Percentiles rank a stretch among this genome's conserved stretches.
phyloP scores from a whole-genome alignment of 1,140 invertebrate genomes.

The Popillia japonica region DNA sequence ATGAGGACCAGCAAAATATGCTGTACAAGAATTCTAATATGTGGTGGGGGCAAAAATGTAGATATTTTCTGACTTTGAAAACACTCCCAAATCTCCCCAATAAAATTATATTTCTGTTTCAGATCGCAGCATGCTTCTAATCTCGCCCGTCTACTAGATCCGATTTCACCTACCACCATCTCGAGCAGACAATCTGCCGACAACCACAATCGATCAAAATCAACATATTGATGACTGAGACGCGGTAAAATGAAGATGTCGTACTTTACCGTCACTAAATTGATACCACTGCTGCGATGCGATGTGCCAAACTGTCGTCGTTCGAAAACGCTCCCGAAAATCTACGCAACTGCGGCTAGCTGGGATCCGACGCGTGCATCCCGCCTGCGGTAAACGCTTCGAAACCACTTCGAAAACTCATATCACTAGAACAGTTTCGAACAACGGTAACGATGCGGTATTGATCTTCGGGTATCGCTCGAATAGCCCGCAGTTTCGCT shows the following conservation, averaged over 20 bases:
- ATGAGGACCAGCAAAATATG: no score
- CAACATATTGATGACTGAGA: not conserved
- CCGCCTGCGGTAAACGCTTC: constrained; percentile 41
- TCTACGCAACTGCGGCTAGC: constrained; percentile 35
- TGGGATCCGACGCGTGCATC: constrained; percentile 45
- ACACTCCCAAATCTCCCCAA: no score
- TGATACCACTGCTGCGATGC: constrained; percentile 37
- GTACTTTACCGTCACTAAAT: not conserved
- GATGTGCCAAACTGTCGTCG: constrained; percentile 34
- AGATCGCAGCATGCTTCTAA: not conserved
- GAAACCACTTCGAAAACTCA: not conserved
- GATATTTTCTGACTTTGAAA: no score
- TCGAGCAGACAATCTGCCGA: not conserved
- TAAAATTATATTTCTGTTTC: not conserved
- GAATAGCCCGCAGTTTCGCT: no score
- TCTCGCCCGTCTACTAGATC: not conserved
- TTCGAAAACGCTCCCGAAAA: constrained; percentile 42
- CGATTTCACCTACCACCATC: not conserved
- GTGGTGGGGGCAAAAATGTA: no score
- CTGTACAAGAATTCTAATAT: no score
- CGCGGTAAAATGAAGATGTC: not conserved
- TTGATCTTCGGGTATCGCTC: no score
- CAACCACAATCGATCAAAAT: not conserved
- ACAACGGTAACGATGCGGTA: no score
- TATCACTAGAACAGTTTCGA: no score